phyloP scores from a whole-genome alignment of 2,888 invertebrate genomes.

The Cheilosia impressa region DNA sequence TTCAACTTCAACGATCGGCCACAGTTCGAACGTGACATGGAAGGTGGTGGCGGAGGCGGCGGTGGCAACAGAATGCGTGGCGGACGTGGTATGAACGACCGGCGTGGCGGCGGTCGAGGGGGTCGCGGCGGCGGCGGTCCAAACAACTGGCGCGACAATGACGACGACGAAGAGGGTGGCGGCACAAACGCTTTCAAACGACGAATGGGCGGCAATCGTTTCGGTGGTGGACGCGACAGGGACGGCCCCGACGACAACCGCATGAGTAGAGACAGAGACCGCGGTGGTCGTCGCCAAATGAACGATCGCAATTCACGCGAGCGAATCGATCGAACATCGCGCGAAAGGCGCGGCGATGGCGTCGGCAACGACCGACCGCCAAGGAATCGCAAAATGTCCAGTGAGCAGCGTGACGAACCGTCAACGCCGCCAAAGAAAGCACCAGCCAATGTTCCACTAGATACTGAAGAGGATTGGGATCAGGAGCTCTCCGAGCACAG shows the following conservation, averaged over 20 bases:
- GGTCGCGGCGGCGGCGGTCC: slow-evolving; percentile 78
- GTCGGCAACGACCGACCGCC: slow-evolving; percentile 63
- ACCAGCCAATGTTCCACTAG: slow-evolving; percentile 69
- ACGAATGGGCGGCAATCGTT: slow-evolving; percentile 78
- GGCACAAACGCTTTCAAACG: slow-evolving; percentile 78
- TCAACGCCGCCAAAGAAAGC: slow-evolving; percentile 71
- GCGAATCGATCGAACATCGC: slow-evolving; percentile 63
- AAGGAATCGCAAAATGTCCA: slow-evolving; percentile 55
- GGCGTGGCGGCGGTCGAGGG: slow-evolving; percentile 77
- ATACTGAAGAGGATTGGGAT: slow-evolving; percentile 83
- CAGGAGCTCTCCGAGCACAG: slow-evolving; percentile 81
- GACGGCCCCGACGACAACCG: slow-evolving; percentile 76
- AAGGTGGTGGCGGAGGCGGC: slow-evolving; percentile 50
- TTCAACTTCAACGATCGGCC: slow-evolving; percentile 75
- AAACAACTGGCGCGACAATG: slow-evolving; percentile 82
- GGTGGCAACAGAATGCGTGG: slow-evolving; percentile 66
- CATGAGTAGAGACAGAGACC: slow-evolving; percentile 61
- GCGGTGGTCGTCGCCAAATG: slow-evolving; percentile 48
- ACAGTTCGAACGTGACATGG: slow-evolving; percentile 76
- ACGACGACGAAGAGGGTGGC: slow-evolving; percentile 78
- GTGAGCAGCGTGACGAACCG: slow-evolving; percentile 60
- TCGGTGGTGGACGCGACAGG: slow-evolving; percentile 78
- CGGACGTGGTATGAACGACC: slow-evolving; percentile 69
- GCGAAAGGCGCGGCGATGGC: slow-evolving; percentile 67
- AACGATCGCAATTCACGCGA: slow-evolving; percentile 65